Base-by-base conservation (phyloP, 1,140 invertebrate genomes). In the Habropoda laboriosa region DNA sequence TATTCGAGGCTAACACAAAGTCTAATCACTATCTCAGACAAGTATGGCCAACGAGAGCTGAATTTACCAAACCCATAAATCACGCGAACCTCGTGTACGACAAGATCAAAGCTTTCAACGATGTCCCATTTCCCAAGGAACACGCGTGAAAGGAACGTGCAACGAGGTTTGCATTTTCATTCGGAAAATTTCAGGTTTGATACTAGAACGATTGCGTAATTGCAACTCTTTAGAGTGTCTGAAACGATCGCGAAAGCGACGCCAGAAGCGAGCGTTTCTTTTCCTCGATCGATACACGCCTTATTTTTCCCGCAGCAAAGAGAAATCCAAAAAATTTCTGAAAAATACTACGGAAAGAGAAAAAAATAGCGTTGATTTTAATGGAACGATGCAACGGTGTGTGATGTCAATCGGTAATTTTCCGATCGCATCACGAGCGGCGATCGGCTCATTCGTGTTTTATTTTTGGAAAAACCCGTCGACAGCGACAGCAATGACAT, bases 41-140 rank as follows among this genome's bases (percentile, higher is more conserved):
- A 89, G 78, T 67, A 70, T 58, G 79, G 73, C 79, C 77, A 88
- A 90, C 89, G 82, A 87, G 80, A 79, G 47, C 53, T 18, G 55
- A 82, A 73, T 87, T 86, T 82, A 78, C 51, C 72, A 83, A 84
- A 86, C 63, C 55, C 38, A 13, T 58, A 73, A 53, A 47, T 47
- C 24, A 27, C n/a, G 40, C 4, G 7, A 49, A 66, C 13, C 55
- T 53, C 6, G 13, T n/a, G 7, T 47, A 32, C 18, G 45, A n/a
- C 0, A 18, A 49, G 38, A 66, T 66, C 47, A 27, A 21, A n/a
- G 32, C 35, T 64, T 12, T 32, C n/a, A 18, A 30, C 10, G 35
- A 57, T 57, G 60, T 24, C 55, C 10, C 18, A n/a, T 27, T 42
- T 40, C n/a, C 10, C 21, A 1, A 2, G n/a, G 18, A 18, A 27